phyloP scores from a whole-genome alignment of 1,140 invertebrate species.

The Copidosoma floridanum region DNA sequence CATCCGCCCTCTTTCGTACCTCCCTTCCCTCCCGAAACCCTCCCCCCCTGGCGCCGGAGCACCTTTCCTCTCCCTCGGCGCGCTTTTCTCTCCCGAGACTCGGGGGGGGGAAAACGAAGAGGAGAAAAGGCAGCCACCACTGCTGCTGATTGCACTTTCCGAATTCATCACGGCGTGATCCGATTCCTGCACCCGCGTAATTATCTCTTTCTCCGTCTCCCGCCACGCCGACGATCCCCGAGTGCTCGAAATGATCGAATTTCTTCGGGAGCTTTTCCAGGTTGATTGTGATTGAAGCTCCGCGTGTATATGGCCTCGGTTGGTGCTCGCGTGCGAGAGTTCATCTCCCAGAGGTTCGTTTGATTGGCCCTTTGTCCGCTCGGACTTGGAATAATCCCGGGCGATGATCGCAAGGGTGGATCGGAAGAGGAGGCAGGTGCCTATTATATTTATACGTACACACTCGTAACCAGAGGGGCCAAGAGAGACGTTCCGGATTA shows the following conservation, averaged over 20 bases:
- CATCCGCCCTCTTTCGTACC: slow-evolving; percentile 58
- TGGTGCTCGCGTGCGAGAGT: background rate
- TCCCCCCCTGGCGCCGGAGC: background rate
- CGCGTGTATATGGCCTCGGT: no score
- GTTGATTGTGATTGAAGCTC: background rate
- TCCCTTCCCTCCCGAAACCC: slow-evolving; percentile 32
- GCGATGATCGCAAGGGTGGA: no score
- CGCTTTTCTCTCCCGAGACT: no score
- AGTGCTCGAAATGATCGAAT: slow-evolving; percentile 13
- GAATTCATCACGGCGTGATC: slow-evolving; percentile 51
- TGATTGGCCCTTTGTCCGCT: background rate
- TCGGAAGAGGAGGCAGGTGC: no score
- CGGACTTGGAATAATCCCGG: no score
- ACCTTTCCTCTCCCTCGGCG: no score
- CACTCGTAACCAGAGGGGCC: no score
- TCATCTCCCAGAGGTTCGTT: background rate
- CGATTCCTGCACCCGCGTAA: slow-evolving; percentile 20
- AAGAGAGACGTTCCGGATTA: no score
- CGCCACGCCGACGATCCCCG: background rate
- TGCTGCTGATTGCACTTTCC: slow-evolving; percentile 53
- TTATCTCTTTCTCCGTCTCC: no score
- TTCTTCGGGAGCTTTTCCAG: background rate
- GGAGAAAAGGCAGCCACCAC: background rate
- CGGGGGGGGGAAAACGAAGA: no score
- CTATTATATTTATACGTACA: no score